Evolutionary conservation across 2,113 vertebrate genomes (phyloP).

Genomic region (Gymnocephalus cernua): DNA sequence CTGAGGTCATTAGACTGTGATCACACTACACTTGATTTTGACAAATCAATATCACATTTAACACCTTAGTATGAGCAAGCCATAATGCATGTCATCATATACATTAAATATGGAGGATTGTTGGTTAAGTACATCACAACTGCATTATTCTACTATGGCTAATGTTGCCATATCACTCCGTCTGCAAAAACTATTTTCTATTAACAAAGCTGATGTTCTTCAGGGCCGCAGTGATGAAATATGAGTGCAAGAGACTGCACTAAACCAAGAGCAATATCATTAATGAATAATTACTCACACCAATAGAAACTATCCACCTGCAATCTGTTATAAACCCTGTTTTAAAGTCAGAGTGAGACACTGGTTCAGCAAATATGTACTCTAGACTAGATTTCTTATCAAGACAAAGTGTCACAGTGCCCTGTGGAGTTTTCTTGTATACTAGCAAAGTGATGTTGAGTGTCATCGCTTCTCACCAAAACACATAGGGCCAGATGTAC

Average conservation of each 20-base stretch:
- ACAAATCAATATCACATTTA: too few relatives aligned
- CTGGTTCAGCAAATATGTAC: too few relatives aligned
- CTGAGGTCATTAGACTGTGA: too few relatives aligned
- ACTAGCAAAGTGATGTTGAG: too few relatives aligned
- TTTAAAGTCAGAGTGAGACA: not conserved
- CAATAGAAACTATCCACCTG: not conserved
- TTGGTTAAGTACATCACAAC: not conserved
- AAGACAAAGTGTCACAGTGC: not conserved
- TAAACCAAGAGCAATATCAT: conserved; percentile 1
- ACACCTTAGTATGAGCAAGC: too few relatives aligned
- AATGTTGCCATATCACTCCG: not conserved
- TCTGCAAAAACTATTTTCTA: not conserved
- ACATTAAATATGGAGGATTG: too few relatives aligned
- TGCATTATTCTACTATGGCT: not conserved
- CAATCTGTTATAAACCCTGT: not conserved
- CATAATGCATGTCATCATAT: too few relatives aligned
- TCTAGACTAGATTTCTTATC: too few relatives aligned
- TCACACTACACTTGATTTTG: too few relatives aligned
- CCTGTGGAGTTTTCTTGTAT: not conserved
- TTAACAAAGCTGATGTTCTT: conserved; percentile 1
- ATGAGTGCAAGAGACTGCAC: not conserved
- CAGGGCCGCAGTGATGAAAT: conserved; percentile 11
- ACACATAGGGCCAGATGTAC: too few relatives aligned
- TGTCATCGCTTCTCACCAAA: not conserved
- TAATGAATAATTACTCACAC: conserved; percentile 34